phyloP scores from a whole-genome alignment of 64 coral and sea anemone species.

The Pocillopora verrucosa region DNA sequence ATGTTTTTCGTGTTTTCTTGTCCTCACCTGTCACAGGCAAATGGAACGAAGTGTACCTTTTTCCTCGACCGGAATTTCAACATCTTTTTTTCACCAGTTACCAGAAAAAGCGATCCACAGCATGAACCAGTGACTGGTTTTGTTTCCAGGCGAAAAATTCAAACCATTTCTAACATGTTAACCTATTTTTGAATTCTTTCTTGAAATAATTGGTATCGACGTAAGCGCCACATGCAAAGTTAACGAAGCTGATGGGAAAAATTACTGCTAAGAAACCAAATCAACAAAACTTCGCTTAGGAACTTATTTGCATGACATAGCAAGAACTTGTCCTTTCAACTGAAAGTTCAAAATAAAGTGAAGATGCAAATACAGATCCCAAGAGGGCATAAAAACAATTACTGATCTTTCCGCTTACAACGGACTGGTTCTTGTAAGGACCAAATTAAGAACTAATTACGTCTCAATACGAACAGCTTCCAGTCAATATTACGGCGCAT shows the following conservation, averaged over 20 bases:
- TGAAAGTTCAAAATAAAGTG: neutral
- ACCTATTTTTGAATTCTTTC: neutral
- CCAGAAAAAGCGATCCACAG: neutral
- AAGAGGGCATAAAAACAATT: conserved; percentile 3
- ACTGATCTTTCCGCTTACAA: neutral
- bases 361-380: conserved; percentile 11
- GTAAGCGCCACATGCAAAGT: neutral
- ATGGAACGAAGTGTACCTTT: neutral
- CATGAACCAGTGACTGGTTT: neutral
- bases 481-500: neutral
- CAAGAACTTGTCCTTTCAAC: conserved; percentile 2
- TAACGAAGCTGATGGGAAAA: neutral
- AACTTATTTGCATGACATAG: conserved; percentile 25
- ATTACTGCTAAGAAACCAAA: neutral
- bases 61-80: neutral
- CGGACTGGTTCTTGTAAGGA: neutral
- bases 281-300: neutral
- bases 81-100: neutral
- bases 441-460: neutral
- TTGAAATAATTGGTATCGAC: neutral
- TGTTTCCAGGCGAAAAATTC: neutral
- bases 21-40: neutral
- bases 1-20: neutral
- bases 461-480: neutral
- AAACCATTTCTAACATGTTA: neutral